Percentiles rank a stretch among this genome's conserved stretches.
Evolutionary conservation across 2,113 vertebrate genomes (phyloP).

Genomic region (Butastur rufipennis): DNA sequence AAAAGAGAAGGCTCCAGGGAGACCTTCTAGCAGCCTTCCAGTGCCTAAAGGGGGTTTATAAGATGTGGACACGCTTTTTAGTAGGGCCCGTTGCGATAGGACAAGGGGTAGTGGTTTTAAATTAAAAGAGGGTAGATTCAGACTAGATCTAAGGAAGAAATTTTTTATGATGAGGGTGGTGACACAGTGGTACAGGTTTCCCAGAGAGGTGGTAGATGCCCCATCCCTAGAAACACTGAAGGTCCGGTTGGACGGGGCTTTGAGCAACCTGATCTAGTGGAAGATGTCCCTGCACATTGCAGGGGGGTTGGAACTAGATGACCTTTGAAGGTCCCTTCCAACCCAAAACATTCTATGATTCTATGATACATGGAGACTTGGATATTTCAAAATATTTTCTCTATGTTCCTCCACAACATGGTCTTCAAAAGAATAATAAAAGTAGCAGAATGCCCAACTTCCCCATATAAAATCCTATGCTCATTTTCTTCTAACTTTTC

Average conservation of each 20-base stretch:
- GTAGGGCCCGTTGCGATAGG: too few species aligned
- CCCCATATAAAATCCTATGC: not conserved
- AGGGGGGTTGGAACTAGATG: too few species aligned
- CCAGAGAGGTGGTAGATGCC: not conserved
- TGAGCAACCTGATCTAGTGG: not conserved
- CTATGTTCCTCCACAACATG: not conserved
- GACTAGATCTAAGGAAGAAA: not conserved
- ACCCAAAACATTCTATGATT: not conserved
- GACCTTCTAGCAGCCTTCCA: too few species aligned
- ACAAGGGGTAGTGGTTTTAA: too few species aligned
- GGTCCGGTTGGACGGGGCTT: not conserved
- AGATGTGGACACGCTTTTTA: too few species aligned
- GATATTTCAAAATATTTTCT: not conserved
- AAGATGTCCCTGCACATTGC: not conserved
- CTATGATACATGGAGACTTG: not conserved
- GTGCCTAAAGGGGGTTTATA: too few species aligned
- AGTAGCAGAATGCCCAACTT: not conserved
- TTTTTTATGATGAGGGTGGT: not conserved
- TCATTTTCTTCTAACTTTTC: not conserved
- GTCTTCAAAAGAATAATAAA: not conserved
- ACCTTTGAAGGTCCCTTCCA: not conserved
- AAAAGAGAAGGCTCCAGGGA: not conserved
- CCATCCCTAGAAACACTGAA: not conserved
- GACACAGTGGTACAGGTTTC: not conserved
- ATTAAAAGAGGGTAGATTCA: not conserved